phyloP scores from a whole-genome alignment of 2,888 invertebrate genomes.

The Sinohyriopsis cumingii region DNA sequence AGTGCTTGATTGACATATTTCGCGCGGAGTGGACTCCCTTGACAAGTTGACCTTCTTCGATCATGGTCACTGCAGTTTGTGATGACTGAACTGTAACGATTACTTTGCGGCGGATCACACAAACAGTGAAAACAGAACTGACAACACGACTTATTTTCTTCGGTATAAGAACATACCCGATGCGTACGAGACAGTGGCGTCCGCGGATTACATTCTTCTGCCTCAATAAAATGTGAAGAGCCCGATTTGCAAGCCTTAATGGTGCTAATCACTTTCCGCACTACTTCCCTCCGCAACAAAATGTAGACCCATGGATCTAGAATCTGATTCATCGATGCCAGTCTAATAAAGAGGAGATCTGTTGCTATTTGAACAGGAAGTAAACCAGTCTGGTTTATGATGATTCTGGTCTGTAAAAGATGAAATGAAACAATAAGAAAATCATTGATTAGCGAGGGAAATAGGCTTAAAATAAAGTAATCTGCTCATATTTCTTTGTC shows the following conservation, averaged over 20 bases:
- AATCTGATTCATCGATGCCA: constrained; percentile 69
- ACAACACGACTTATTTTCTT: constrained; percentile 44
- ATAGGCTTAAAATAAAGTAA: no score
- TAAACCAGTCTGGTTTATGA: constrained; percentile 46
- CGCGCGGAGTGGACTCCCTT: constrained; percentile 4
- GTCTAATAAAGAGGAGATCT: constrained; percentile 63
- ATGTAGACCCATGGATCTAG: constrained; percentile 72
- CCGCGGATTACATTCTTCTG: constrained; percentile 6
- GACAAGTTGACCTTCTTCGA: constrained; percentile 5
- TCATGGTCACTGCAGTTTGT: constrained; percentile 11
- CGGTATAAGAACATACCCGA: constrained; percentile 8
- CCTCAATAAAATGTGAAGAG: constrained; percentile 8
- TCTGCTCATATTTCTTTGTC: no score
- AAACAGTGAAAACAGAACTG: constrained; percentile 51
- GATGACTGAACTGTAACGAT: constrained; percentile 11
- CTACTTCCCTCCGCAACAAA: constrained; percentile 63
- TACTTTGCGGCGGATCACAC: constrained; percentile 44
- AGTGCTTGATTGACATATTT: no score
- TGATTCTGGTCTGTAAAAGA: constrained; percentile 41
- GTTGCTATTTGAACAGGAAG: constrained; percentile 32
- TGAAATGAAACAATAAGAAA: neutral
- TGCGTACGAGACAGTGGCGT: constrained; percentile 6
- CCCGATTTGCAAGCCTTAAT: constrained; percentile 31
- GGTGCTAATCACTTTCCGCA: constrained; percentile 42
- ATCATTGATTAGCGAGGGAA: no score